Evolutionary conservation across 2,113 vertebrate genomes (phyloP).

Genomic region (Cryptotis parvus): DNA sequence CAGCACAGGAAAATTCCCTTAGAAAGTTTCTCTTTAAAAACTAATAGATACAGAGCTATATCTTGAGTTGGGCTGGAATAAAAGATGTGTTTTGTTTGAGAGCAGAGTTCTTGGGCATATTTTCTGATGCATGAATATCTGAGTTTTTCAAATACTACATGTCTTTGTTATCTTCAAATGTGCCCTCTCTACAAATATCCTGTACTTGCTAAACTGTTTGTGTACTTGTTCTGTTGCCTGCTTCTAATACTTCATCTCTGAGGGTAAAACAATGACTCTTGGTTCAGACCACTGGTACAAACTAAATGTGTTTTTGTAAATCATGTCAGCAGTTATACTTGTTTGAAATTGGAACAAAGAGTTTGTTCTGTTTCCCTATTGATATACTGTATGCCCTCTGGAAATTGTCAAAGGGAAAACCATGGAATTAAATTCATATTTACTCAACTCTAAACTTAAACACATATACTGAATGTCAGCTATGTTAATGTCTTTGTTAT

Average conservation of each 20-base stretch:
- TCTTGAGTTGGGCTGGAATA: too few relatives aligned
- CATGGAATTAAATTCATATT: too few relatives aligned
- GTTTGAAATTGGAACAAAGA: neutral
- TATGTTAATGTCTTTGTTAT: too few relatives aligned
- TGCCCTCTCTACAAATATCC: neutral
- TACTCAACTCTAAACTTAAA: too few relatives aligned
- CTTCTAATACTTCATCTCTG: neutral
- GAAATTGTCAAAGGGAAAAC: too few relatives aligned
- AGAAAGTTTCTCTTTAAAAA: too few relatives aligned
- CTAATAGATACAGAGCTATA: too few relatives aligned
- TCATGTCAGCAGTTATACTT: neutral
- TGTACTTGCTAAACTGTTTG: too few relatives aligned
- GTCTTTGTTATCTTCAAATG: neutral
- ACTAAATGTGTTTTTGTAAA: neutral
- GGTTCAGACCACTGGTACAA: neutral
- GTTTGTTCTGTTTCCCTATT: neutral
- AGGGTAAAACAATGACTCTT: neutral
- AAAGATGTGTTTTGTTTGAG: neutral
- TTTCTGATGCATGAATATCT: neutral
- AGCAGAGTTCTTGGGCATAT: neutral
- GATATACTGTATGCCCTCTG: neutral
- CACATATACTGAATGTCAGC: too few relatives aligned
- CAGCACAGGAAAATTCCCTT: too few relatives aligned
- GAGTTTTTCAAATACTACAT: neutral
- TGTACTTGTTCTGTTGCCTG: neutral